Evolutionary conservation across 1,140 invertebrate genomes (phyloP), one percentile per base, ranked within the genome.

Genomic region (Bilobella aurantiaca): DNA sequence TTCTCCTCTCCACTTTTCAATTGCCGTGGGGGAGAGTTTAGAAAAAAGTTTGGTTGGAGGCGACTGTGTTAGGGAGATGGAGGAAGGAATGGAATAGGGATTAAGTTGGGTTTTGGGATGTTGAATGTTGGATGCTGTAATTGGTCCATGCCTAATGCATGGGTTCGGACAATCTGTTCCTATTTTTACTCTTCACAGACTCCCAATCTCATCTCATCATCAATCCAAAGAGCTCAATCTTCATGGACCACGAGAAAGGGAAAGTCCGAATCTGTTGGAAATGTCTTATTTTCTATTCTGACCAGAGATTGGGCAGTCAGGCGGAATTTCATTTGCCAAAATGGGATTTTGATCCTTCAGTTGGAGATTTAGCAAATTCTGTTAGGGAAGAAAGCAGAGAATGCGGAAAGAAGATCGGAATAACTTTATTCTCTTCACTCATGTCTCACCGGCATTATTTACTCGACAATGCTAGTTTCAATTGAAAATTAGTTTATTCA

Each of bases 101-200:
- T 12, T 12, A 42, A 18, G 18, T 8, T 12, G 8, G 8, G 18
- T 8, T 42, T 12, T 12, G 34, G 18, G 34, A 42, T 18, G 34
- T n/a, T n/a, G n/a, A n/a, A n/a, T n/a, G n/a, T n/a, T n/a, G 34
- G 34, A 42, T 42, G 8, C 34, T 8, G 34, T 42, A 42, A 42
- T 42, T 42, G 34, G 8, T 42, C 34, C 18, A 42, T 42, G 34
- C 3, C 23, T 53, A 53, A 23, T 53, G 12, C 49, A 53, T 53
- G 49, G 49, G 49, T 53, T 53, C 49, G 12, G 12, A 53, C 49
- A 53, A 53, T 53, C 49, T 53, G 49, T 23, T 53, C 49, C 25
- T 8, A 12, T 53, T 53, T 16, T 5, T 18, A 8, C 23, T 14
- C 49, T 16, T 53, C 49, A 53, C 14, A 53, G 23, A 23, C 14